phyloP scores from a whole-genome alignment of 2,888 invertebrate species.

The Drosophila bunnanda region DNA sequence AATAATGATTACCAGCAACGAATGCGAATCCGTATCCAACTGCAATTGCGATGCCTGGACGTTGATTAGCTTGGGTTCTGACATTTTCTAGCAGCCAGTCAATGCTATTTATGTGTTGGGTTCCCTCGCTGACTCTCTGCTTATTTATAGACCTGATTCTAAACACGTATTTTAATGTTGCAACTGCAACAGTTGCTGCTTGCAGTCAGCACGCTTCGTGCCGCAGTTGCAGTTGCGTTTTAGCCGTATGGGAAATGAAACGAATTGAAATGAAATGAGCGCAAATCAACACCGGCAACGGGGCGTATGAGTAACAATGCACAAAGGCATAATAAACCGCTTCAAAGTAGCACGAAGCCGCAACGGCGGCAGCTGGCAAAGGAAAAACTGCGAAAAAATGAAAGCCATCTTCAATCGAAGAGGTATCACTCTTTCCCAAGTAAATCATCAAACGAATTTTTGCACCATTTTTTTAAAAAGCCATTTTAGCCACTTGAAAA shows the following conservation, averaged over 20 bases:
- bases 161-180: slow-evolving; percentile 56
- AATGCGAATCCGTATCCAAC: slow-evolving; percentile 47
- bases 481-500: slow-evolving; percentile 8
- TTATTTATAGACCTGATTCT: slow-evolving; percentile 76
- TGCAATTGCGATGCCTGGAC: slow-evolving; percentile 64
- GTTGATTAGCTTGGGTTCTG: slow-evolving; percentile 67
- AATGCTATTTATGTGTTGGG: slow-evolving; percentile 69
- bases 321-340: slow-evolving; percentile 59
- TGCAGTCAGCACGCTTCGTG: neutral
- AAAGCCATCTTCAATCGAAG: slow-evolving; percentile 19
- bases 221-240: slow-evolving; percentile 25
- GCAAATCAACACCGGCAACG: slow-evolving; percentile 54
- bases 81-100: slow-evolving; percentile 66
- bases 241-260: slow-evolving; percentile 29
- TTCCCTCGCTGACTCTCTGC: slow-evolving; percentile 37
- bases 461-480: neutral
- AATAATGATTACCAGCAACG: slow-evolving; percentile 71
- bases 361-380: slow-evolving; percentile 16
- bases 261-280: slow-evolving; percentile 62
- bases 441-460: slow-evolving; percentile 9
- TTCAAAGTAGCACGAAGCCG: slow-evolving; percentile 50
- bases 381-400: slow-evolving; percentile 19
- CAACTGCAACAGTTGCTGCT: slow-evolving; percentile 18
- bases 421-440: slow-evolving; percentile 32
- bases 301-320: slow-evolving; percentile 74